phyloP scores from a whole-genome alignment of 2,113 vertebrate genomes.

The Nerophis ophidion region DNA sequence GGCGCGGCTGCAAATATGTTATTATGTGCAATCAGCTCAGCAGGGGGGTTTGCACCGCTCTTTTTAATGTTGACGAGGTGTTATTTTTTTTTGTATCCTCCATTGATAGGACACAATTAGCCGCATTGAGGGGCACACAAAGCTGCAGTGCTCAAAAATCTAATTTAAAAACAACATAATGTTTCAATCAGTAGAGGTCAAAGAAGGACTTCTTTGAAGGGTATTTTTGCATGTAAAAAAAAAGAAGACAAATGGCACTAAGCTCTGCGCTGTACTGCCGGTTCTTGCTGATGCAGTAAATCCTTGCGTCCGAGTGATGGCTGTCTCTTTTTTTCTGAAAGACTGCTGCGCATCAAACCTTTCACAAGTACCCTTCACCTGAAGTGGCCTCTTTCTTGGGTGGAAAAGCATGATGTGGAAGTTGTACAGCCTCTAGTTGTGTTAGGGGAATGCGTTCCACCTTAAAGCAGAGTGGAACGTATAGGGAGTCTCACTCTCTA shows the following conservation, averaged over 20 bases:
- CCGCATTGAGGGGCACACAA: constrained; percentile 20
- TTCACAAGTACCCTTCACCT: constrained; percentile 38
- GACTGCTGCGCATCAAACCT: constrained; percentile 33
- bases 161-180: too few relatives aligned
- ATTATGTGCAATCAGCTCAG: constrained; percentile 15
- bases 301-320: constrained; percentile 32
- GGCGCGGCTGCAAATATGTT: constrained; percentile 20
- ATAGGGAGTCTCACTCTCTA: too few relatives aligned
- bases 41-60: constrained; percentile 24
- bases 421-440: too few relatives aligned
- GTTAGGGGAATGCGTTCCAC: too few relatives aligned
- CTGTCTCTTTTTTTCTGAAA: constrained; percentile 50
- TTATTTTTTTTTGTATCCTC: constrained; percentile 29
- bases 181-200: not conserved
- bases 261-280: constrained; percentile 19
- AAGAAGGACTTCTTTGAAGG: not conserved
- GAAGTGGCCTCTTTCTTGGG: constrained; percentile 23
- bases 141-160: not conserved
- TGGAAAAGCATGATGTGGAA: too few relatives aligned
- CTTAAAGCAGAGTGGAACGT: too few relatives aligned
- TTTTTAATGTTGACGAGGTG: constrained; percentile 25
- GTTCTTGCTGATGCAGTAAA: constrained; percentile 41
- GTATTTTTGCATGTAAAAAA: not conserved
- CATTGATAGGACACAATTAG: constrained; percentile 40
- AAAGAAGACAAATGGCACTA: constrained; percentile 26